Evolutionary conservation across 2,113 vertebrate genomes (phyloP).

Genomic region (Argyrosomus japonicus): DNA sequence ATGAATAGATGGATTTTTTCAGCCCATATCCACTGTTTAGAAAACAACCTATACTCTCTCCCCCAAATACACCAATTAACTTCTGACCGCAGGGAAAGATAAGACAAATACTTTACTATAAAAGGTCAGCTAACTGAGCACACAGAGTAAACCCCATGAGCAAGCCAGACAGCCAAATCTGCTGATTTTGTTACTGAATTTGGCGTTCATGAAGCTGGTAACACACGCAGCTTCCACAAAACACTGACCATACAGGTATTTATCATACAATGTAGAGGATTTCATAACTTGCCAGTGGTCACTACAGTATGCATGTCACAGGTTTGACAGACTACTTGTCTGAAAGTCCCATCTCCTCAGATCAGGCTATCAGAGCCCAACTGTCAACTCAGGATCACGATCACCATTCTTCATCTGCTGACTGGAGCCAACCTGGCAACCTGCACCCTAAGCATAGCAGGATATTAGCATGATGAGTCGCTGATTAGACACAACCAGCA

Average conservation of each 20-base stretch:
- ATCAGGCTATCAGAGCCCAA: not conserved
- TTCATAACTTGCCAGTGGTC: not conserved
- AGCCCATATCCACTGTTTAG: conserved; percentile 39
- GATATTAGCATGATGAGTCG: conserved; percentile 43
- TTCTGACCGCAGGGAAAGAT: conserved; percentile 10
- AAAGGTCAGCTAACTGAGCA: conserved; percentile 6
- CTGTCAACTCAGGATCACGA: conserved; percentile 41
- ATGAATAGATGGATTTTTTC: conserved; percentile 35
- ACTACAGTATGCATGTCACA: not conserved
- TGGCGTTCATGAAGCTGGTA: not conserved
- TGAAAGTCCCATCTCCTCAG: conserved; percentile 14
- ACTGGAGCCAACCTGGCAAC: conserved; percentile 45
- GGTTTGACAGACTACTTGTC: not conserved
- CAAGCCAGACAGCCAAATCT: not conserved
- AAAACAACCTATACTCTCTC: conserved; percentile 40
- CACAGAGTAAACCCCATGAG: not conserved
- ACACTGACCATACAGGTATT: not conserved
- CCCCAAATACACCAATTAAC: conserved; percentile 51
- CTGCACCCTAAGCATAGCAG: conserved; percentile 30
- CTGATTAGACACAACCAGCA: conserved; percentile 22
- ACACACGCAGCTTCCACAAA: not conserved
- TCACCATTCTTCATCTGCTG: conserved; percentile 37
- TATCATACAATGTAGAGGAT: not conserved
- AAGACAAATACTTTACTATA: conserved; percentile 19
- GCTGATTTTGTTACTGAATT: conserved; percentile 24